Percentiles rank a stretch among this genome's conserved stretches.
Conservation (phyloP, 2,113 vertebrate species). For the Leptosomus discolor region DNA sequence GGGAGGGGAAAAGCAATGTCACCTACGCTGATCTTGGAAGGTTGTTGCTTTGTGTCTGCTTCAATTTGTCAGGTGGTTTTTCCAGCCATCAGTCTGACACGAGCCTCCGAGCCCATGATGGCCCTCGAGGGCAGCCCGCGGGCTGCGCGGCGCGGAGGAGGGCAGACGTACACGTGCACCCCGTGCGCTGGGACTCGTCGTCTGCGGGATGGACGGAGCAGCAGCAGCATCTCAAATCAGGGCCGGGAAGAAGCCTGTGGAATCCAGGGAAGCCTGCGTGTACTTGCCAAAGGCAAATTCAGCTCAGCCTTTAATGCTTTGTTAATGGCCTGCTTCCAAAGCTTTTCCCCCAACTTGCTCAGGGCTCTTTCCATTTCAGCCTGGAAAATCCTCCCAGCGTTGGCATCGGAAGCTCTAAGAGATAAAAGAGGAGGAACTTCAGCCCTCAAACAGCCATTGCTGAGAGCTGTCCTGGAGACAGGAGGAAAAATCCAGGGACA, state of each 20-base stretch:
- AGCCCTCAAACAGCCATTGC: not conserved
- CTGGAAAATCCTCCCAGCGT: not conserved
- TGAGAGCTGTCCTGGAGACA: not conserved
- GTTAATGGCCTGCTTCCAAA: not conserved
- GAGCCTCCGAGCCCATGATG: not conserved
- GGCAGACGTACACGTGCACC: fast-evolving
- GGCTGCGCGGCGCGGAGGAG: fast-evolving
- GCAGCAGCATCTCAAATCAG: not conserved
- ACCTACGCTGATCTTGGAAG: not conserved
- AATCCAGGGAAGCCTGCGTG: not conserved
- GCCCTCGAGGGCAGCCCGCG: not conserved
- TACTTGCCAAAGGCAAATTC: not conserved
- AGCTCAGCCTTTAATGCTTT: not conserved
- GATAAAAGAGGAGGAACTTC: not conserved
- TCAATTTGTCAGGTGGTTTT: not conserved
- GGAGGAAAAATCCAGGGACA: not conserved
- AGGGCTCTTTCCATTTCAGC: not conserved
- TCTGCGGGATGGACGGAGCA: not conserved
- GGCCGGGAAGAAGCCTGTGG: not conserved
- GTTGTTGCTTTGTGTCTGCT: not conserved
- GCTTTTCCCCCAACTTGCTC: not conserved
- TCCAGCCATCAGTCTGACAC: not conserved
- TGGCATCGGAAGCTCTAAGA: not conserved
- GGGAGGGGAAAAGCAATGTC: not conserved
- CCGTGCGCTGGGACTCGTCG: fast-evolving